Conservation (phyloP, 2,113 vertebrate species). For the Melanerpes aurifrons region DNA sequence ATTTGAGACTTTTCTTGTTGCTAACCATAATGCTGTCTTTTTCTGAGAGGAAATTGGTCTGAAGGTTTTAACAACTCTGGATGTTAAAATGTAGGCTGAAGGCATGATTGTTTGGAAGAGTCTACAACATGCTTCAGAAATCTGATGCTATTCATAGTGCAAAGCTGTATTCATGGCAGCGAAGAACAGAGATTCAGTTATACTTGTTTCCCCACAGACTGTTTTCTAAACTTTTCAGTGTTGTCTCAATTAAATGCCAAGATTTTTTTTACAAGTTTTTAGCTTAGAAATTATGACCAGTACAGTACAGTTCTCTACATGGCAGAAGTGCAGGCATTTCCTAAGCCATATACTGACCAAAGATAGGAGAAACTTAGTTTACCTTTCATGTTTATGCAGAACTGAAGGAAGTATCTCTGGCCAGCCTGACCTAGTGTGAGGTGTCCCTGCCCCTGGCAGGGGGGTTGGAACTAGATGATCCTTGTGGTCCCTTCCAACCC, state of each 20-base stretch:
- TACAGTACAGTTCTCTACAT: background rate
- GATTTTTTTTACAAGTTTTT: background rate
- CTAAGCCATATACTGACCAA: fast-evolving
- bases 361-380: background rate
- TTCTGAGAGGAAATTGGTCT: slow-evolving; percentile 50
- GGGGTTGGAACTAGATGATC: no score
- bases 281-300: background rate
- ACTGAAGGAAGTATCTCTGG: background rate
- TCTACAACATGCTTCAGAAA: slow-evolving; percentile 36
- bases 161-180: background rate
- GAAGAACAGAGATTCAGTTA: slow-evolving; percentile 39
- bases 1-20: slow-evolving; percentile 41
- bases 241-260: background rate
- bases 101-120: background rate
- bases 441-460: no score
- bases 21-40: slow-evolving; percentile 18
- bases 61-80: slow-evolving; percentile 29
- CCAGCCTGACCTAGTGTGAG: no score
- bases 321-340: background rate
- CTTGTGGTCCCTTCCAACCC: no score
- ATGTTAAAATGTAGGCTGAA: slow-evolving; percentile 39
- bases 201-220: background rate
- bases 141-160: background rate
- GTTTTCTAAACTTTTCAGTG: background rate
- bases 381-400: background rate